Evolutionary conservation across 2,113 vertebrate genomes (phyloP).

Genomic region (Boleophthalmus pectinirostris): DNA sequence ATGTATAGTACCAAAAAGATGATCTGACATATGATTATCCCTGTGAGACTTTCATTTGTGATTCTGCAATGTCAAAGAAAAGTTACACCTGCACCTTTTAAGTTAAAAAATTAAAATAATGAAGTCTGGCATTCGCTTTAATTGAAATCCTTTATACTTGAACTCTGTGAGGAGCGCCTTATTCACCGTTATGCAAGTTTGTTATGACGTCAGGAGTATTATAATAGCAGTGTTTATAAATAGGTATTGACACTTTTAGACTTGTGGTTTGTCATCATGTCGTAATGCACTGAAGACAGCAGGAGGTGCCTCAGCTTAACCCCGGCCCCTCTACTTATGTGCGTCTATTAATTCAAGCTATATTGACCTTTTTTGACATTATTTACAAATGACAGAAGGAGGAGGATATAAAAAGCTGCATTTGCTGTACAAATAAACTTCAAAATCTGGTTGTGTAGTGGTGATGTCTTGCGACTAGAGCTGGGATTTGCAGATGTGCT

Average conservation of each 20-base stretch:
- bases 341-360: neutral
- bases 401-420: neutral
- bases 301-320: neutral
- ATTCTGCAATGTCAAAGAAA: too few species aligned
- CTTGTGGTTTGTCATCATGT: slow-evolving; percentile 2
- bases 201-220: neutral
- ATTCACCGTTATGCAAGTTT: too few species aligned
- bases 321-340: neutral
- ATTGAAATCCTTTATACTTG: too few species aligned
- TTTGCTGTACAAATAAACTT: neutral
- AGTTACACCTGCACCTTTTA: too few species aligned
- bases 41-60: too few species aligned
- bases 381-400: neutral
- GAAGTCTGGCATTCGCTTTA: too few species aligned
- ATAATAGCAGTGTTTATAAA: neutral
- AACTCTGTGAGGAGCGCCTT: too few species aligned
- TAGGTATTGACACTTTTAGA: neutral
- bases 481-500: neutral
- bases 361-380: slow-evolving; percentile 1
- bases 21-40: too few species aligned
- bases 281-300: neutral
- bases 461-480: neutral
- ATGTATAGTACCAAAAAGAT: too few species aligned
- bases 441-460: neutral
- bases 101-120: too few species aligned